These are phyloP conservation scores for Onchidella celtica DNA, from an alignment of 2,888 invertebrate species.

Conservation along the genomic window DNA sequence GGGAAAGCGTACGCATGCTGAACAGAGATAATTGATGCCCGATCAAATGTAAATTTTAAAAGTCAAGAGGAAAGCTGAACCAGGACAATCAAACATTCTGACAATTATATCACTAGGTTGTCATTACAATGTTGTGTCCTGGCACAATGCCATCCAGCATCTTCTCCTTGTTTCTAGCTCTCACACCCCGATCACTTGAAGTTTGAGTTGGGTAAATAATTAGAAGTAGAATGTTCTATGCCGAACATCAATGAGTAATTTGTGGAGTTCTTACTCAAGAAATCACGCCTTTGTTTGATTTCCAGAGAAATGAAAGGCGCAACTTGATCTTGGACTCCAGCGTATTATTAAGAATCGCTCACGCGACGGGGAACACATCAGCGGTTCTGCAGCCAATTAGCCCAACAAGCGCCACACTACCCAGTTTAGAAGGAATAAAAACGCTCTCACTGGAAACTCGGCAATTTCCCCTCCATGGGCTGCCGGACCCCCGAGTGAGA, in stretches of 20 bases:
- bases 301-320: constrained; percentile 36
- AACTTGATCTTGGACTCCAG: constrained; percentile 23
- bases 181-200: constrained; percentile 1
- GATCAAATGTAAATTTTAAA: constrained; percentile 5
- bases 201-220: constrained; percentile 25
- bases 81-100: constrained; percentile 12
- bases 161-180: constrained; percentile 27
- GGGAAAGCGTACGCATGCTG: background rate
- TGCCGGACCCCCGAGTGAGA: constrained; percentile 19
- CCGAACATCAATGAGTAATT: constrained; percentile 24
- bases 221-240: constrained; percentile 16
- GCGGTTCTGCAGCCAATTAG: constrained; percentile 37
- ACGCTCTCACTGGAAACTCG: constrained; percentile 42
- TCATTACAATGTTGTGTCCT: background rate
- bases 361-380: background rate
- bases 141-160: background rate
- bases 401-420: constrained; percentile 13
- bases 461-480: constrained; percentile 34
- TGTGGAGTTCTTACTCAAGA: constrained; percentile 28
- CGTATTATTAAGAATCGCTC: constrained; percentile 25
- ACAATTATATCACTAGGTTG: constrained; percentile 28
- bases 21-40: constrained; percentile 1
- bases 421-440: constrained; percentile 30
- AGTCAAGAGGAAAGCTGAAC: constrained; percentile 32
- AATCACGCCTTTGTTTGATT: constrained; percentile 23